Evolutionary conservation across 2,113 vertebrate species (phyloP), one percentile per base, ranked within the genome.

Genomic region (Phocoena phocoena): DNA sequence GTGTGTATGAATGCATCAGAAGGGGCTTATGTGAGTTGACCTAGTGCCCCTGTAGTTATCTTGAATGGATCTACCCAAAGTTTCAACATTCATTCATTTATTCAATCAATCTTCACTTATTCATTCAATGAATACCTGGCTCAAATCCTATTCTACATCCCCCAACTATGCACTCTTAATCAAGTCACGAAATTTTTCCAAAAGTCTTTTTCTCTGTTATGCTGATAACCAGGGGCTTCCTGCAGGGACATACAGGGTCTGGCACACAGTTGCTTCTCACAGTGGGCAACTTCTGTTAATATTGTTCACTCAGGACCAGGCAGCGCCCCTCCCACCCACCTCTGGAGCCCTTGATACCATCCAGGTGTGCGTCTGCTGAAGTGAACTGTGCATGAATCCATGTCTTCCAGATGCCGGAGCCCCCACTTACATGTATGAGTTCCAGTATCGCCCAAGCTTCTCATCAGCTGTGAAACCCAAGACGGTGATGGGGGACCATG

Each of bases 341-440:
- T 53, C 31, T 0, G 2, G 31, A 62, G 31, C 18, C 14, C 63
- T 58, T 0, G 44, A 20, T 38, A 77, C 73, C 60, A 1, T 2
- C 28, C 18, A 31, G 4, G 17, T 4, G 1, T 53, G 44, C 3
- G 0, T 74, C 65, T 41, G 26, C 20, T 36, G 3, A 33, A 5
- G 33, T 36, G 28, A 87, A 8, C 67, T n/a, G 25, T 14, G 21
- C 1, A 0, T 63, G 58, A 73, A 67, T 31, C 11, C 25, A 0
- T 98, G 41, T 94, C 53, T 80, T n/a, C 2, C 87, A 99, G 99
- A 99, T 60, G 96, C 97, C 0, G 98, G 99, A 1, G 98, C 91
- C 15, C 97, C 89, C 36, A 97, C 95, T 47, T 98, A 95, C 83
- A 26, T 99, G 90, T 99, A 99, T 25, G 98, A 99, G 97, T 99